A percentile compares a stretch with the other conserved stretches of the same genome.
Evolutionary conservation across 2,113 vertebrate genomes (phyloP).

Genomic region (Peucedramus taeniatus): DNA sequence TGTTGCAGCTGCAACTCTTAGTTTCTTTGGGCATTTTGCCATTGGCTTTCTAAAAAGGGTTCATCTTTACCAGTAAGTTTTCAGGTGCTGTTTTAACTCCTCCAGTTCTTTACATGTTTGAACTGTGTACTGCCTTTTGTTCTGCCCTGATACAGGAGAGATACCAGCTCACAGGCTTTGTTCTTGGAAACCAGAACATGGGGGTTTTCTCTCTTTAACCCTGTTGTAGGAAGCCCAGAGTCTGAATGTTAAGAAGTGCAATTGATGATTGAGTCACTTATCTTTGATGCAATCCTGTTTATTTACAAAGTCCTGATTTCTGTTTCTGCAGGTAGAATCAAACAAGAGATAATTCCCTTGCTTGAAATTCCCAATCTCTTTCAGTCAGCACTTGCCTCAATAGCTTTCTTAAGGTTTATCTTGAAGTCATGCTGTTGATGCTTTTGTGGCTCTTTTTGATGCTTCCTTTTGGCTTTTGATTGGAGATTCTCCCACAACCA

Average conservation of each 20-base stretch:
- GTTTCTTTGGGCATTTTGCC: conserved; percentile 43
- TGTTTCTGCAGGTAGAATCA: conserved; percentile 20
- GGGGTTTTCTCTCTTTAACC: neutral
- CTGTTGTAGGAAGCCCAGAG: neutral
- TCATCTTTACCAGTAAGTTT: conserved; percentile 18
- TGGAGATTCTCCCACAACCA: conserved; percentile 28
- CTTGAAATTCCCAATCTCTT: conserved; percentile 8
- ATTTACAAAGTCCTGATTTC: conserved; percentile 48
- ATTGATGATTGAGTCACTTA: conserved; percentile 44
- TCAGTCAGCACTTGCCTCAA: neutral
- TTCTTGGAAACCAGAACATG: conserved; percentile 27
- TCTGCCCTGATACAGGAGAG: conserved; percentile 24
- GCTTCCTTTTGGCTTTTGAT: conserved; percentile 52
- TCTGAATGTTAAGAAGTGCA: neutral
- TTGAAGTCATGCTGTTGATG: conserved; percentile 9
- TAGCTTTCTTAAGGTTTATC: conserved; percentile 42
- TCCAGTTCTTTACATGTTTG: conserved; percentile 35
- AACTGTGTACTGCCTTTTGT: conserved; percentile 16
- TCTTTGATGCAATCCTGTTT: conserved; percentile 58
- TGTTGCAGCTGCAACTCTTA: conserved; percentile 7
- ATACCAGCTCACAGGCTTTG: neutral
- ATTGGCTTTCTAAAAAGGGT: neutral
- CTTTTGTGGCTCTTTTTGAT: conserved; percentile 49
- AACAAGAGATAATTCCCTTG: conserved; percentile 16
- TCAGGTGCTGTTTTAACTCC: conserved; percentile 48